Percentiles rank a stretch among this genome's conserved stretches.
Conservation (phyloP, 2,113 vertebrate genomes). For the Leucoraja erinaceus region DNA sequence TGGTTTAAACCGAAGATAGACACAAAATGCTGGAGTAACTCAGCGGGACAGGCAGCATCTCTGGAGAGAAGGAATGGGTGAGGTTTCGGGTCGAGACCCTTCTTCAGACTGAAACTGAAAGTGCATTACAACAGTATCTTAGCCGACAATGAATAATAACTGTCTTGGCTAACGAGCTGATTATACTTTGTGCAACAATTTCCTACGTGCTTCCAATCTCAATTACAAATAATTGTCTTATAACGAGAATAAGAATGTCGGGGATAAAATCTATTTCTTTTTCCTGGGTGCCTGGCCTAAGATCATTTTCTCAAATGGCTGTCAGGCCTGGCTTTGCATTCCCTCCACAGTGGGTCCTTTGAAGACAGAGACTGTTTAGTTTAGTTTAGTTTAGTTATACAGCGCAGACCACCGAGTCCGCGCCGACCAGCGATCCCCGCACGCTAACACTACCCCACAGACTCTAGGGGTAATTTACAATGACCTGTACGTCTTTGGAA, state of each 20-base stretch:
- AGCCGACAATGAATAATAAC: conserved; percentile 29
- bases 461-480: too few relatives aligned
- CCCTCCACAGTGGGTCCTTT: background rate
- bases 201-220: conserved; percentile 14
- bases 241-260: conserved; percentile 13
- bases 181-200: conserved; percentile 11
- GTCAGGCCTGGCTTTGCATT: background rate
- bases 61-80: too few relatives aligned
- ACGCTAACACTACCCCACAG: too few relatives aligned
- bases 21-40: too few relatives aligned
- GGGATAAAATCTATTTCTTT: conserved; percentile 18
- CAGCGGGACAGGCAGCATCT: too few relatives aligned
- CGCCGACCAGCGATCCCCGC: too few relatives aligned
- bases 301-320: background rate
- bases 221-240: conserved; percentile 14
- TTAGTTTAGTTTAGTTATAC: too few relatives aligned
- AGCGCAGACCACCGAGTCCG: too few relatives aligned
- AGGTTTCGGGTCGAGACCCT: too few relatives aligned
- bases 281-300: background rate
- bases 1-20: too few relatives aligned
- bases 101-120: too few relatives aligned
- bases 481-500: too few relatives aligned
- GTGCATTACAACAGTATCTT: background rate
- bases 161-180: conserved; percentile 24
- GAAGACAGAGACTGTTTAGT: background rate